Percentiles rank a stretch among this genome's conserved stretches.
phyloP scores from a whole-genome alignment of 2,888 invertebrate species.

The Luperina nickerlii region DNA sequence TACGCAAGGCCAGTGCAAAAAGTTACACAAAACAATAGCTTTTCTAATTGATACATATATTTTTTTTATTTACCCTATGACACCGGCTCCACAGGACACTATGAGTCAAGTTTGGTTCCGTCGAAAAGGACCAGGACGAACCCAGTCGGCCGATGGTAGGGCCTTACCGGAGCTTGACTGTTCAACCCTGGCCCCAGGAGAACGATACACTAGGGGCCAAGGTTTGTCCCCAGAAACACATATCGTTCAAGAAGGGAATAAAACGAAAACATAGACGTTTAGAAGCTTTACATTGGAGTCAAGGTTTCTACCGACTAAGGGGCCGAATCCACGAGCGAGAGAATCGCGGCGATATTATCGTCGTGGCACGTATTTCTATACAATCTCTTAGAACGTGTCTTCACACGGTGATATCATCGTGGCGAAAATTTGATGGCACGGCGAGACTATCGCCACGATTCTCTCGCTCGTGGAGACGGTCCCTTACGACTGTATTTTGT shows the following conservation, averaged over 20 bases:
- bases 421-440: too few relatives aligned
- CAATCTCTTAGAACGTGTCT: too few relatives aligned
- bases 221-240: background rate
- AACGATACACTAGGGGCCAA: background rate
- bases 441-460: too few relatives aligned
- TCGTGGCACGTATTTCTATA: too few relatives aligned
- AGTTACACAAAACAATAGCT: constrained; percentile 5
- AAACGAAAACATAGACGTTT: background rate
- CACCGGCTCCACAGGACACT: constrained; percentile 5
- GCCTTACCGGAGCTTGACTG: background rate
- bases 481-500: background rate
- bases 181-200: background rate
- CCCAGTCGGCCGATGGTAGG: background rate
- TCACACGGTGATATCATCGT: too few relatives aligned
- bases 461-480: too few relatives aligned
- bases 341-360: too few relatives aligned
- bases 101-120: background rate
- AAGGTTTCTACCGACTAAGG: background rate
- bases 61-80: constrained; percentile 8
- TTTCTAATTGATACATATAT: background rate
- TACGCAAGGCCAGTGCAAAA: constrained; percentile 39
- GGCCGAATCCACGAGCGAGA: too few relatives aligned
- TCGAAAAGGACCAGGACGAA: too few relatives aligned
- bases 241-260: background rate
- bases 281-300: background rate